These are phyloP conservation scores for Phainopepla nitens DNA, from an alignment of 2,113 vertebrate genomes.

Conservation along the genomic window DNA sequence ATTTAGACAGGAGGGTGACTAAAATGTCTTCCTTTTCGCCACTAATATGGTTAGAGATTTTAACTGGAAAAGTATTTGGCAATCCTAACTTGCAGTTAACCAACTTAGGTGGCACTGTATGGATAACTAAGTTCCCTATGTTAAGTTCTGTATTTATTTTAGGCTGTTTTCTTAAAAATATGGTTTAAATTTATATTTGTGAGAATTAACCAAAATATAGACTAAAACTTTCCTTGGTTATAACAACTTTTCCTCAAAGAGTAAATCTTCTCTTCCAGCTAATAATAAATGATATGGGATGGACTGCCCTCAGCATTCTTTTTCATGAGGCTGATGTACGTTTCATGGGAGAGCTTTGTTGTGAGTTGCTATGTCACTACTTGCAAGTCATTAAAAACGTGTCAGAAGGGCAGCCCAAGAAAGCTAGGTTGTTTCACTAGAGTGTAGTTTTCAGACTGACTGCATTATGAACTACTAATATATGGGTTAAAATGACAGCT, in stretches of 20 bases:
- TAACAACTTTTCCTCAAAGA: not conserved
- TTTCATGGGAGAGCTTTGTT: not conserved
- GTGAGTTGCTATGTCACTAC: not conserved
- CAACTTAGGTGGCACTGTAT: not conserved
- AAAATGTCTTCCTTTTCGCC: not conserved
- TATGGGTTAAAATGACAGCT: not conserved
- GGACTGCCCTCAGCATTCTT: not conserved
- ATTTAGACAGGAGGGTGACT: not conserved
- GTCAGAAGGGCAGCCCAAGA: not conserved
- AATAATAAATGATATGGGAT: not conserved
- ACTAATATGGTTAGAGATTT: not conserved
- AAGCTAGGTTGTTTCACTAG: not conserved
- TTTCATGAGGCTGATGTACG: not conserved
- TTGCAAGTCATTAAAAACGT: not conserved
- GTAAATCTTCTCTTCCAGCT: not conserved
- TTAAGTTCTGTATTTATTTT: not conserved
- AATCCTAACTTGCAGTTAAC: not conserved
- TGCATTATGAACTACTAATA: not conserved
- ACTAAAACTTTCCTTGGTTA: not conserved
- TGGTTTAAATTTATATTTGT: not conserved
- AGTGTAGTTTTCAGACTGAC: not conserved
- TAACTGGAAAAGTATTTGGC: not conserved
- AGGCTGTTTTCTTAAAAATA: not conserved
- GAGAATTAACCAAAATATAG: not conserved
- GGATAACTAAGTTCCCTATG: not conserved